Base-by-base conservation (phyloP, 1,140 invertebrate species). In the Phortica variegata region DNA sequence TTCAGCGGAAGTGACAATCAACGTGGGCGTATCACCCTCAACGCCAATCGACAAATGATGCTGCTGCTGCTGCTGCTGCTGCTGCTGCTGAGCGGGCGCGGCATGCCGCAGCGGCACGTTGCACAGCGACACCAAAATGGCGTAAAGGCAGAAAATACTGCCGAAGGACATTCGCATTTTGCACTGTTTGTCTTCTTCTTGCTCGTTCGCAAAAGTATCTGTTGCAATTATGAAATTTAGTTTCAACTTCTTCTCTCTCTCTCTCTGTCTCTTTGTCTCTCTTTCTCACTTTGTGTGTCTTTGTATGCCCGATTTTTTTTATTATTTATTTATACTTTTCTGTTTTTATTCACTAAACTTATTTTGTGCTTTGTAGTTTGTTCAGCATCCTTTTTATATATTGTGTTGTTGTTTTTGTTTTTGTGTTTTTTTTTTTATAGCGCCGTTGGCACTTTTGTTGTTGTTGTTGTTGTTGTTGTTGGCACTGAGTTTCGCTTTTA, bases 401-500 rank as follows among this genome's bases (percentile, higher is more conserved):
- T 52, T 61, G 55, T 49, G 49, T 60, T 60, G 57, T 61, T 47
- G 48, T 49, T 59, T 56, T 61, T 48, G 53, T 59, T 57, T 61
- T 51, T 49, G 52, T 38, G 54, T 6, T 12, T 7, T 29, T 29
- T 12, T 7, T 12, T 29, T 29, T 29, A n/a, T n/a, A n/a, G n/a
- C 12, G 26, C 26, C 26, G 26, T 29, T 29, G 26, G 26, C 26
- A 29, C 26, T 29, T 29, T 7, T 52, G 17, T 18, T 50, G 19
- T 18, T 52, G 47, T 34, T 52, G 44, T 16, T 54, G 52, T 13
- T 47, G 43, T 16, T 50, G 39, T 41, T 34, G 52, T 58, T 61
- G 55, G 52, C 52, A 53, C 58, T 63, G 60, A 55, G 58, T 61
- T 59, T 62, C 61, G 58, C 53, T 61, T 58, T 55, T 42, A 47